Base-by-base conservation (phyloP, 2,797 vertebrate species). In the Dallia pectoralis region DNA sequence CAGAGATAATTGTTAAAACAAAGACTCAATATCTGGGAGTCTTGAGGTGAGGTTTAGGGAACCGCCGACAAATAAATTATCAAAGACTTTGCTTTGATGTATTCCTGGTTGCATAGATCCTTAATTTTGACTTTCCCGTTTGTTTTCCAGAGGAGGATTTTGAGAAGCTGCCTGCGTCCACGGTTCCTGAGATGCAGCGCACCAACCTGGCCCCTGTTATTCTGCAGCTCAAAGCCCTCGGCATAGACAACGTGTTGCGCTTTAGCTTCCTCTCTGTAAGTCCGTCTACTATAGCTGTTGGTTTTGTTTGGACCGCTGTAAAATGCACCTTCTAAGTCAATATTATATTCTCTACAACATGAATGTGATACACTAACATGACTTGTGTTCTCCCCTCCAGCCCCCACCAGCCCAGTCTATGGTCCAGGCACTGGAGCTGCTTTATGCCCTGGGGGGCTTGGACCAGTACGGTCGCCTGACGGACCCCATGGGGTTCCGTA, bases 371-470 rank as follows among this genome's bases (percentile, higher is more conserved):
- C 4, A 56, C 53, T 56, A 59, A 59, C 53, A 12, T 22, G n/a
- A 27, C 11, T 2, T 69, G 61, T 51, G 40, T 73, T 75, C 15
- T 68, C 4, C 69, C 69, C 74, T 64, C 36, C 88, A 99, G 98
- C 96, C 97, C 47, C 98, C 98, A 48, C 98, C 98, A 62, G 97
- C 98, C 68, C 97, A 99, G 89, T 96, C 97, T 18, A 98, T 99
- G 97, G 97, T 99, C 66, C 97, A 99, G 86, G 98, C 98, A n/a
- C 84, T 99, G 76, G 98, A 99, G 84, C 53, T 99, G 78, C 96
- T 99, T 30, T 99, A 96, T 67, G 97, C 98, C 73, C 91, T 99
- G 53, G 98, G 96, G 93, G 98, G 97, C 83, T 82, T 99, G 87
- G 97, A 99, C 88, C 95, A 98, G 91, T 97, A 97, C 33, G 98